phyloP scores from a whole-genome alignment of 2,797 vertebrate genomes.

The Alfaro cultratus region DNA sequence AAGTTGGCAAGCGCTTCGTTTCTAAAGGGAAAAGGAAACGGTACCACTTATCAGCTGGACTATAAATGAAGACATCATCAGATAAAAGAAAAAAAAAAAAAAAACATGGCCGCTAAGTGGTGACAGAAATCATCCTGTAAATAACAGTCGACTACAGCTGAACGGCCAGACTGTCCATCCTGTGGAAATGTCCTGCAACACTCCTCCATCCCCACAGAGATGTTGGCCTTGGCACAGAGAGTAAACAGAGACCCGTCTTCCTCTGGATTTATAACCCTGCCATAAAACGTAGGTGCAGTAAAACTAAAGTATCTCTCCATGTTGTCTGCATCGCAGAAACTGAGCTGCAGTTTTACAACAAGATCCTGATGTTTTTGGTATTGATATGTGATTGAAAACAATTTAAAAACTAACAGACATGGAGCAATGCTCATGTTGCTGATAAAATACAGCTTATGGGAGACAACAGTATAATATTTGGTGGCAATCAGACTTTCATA shows the following conservation, averaged over 20 bases:
- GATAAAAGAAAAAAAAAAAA: not conserved
- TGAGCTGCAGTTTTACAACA: not conserved
- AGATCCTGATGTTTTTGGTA: not conserved
- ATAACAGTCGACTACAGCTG: slow-evolving; percentile 12
- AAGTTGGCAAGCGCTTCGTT: slow-evolving; percentile 62
- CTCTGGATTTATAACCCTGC: not conserved
- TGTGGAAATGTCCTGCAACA: slow-evolving; percentile 56
- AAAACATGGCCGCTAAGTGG: not conserved
- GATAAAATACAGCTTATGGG: not conserved
- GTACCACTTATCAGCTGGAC: not conserved
- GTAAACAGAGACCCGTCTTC: slow-evolving; percentile 3
- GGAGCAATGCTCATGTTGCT: not conserved
- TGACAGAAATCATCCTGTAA: slow-evolving; percentile 34
- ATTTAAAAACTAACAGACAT: not conserved
- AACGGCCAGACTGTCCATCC: slow-evolving; percentile 21
- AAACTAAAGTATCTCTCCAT: not conserved
- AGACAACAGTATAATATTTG: not conserved
- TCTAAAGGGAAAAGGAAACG: slow-evolving; percentile 60
- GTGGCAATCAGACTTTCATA: not conserved
- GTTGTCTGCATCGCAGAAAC: not conserved
- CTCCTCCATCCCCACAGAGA: slow-evolving; percentile 19
- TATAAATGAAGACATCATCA: not conserved
- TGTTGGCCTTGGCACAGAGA: slow-evolving; percentile 22
- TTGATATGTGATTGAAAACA: not conserved
- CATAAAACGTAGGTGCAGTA: not conserved